These are phyloP conservation scores for Catostomus latipinnis DNA, from an alignment of 2,797 vertebrate genomes.

Conservation along the genomic window DNA sequence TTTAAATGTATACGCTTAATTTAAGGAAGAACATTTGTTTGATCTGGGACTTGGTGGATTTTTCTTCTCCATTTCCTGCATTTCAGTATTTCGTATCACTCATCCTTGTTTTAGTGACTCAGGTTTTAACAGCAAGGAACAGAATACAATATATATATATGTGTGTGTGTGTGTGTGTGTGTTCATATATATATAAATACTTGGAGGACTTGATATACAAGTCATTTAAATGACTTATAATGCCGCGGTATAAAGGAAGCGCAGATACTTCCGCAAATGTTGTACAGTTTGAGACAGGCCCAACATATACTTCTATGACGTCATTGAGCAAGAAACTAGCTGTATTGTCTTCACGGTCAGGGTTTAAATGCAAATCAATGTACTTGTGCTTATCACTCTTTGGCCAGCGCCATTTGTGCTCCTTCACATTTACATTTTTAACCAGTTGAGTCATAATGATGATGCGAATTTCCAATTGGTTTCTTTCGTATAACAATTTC, in stretches of 20 bases:
- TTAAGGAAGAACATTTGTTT: no score
- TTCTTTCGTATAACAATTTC: not conserved
- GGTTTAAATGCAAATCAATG: not conserved
- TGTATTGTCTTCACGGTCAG: no score
- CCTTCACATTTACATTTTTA: no score
- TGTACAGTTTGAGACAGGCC: not conserved
- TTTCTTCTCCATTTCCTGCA: not conserved
- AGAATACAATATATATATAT: not conserved
- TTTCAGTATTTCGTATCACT: not conserved
- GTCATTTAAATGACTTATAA: not conserved
- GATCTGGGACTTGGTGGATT: not conserved
- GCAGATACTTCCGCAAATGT: slow-evolving; percentile 30
- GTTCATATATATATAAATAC: not conserved
- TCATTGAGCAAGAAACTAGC: not conserved
- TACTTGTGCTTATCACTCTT: no score
- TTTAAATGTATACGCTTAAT: not conserved
- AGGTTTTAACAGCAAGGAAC: not conserved
- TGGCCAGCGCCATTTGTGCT: no score
- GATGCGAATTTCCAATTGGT: not conserved
- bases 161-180: no score
- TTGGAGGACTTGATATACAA: not conserved
- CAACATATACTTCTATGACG: slow-evolving; percentile 1
- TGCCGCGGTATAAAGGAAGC: slow-evolving; percentile 16
- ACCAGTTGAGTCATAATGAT: no score
- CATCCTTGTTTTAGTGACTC: not conserved